phyloP scores from a whole-genome alignment of 2,113 vertebrate genomes.

The Tachysurus vachellii region DNA sequence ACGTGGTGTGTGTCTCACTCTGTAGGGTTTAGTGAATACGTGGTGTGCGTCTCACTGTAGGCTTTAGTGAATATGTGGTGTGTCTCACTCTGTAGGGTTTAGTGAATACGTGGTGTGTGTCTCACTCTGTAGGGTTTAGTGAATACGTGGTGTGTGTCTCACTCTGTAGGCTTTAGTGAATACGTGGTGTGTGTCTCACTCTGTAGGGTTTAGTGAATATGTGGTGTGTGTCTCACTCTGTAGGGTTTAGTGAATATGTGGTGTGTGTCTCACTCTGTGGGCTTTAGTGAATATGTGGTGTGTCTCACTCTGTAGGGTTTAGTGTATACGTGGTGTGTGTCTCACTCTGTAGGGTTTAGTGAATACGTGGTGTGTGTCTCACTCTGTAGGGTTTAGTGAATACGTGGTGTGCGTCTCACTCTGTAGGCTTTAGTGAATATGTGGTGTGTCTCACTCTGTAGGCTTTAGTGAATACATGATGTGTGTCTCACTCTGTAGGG shows the following conservation, averaged over 20 bases:
- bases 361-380: too few relatives aligned
- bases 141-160: background rate
- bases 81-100: background rate
- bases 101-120: background rate
- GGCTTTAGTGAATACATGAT: too few relatives aligned
- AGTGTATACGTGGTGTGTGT: background rate
- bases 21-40: background rate
- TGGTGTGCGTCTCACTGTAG: background rate
- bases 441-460: too few relatives aligned
- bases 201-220: background rate
- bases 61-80: background rate
- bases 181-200: background rate
- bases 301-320: too few relatives aligned
- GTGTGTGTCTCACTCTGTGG: too few relatives aligned
- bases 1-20: background rate
- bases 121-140: background rate
- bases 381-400: too few relatives aligned
- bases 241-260: background rate
- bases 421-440: too few relatives aligned
- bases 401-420: too few relatives aligned
- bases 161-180: background rate
- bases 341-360: too few relatives aligned
- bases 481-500: too few relatives aligned
- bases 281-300: too few relatives aligned
- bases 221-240: background rate